Evolutionary conservation across 1,140 invertebrate genomes (phyloP).

Genomic region (Ridgeia piscesae): DNA sequence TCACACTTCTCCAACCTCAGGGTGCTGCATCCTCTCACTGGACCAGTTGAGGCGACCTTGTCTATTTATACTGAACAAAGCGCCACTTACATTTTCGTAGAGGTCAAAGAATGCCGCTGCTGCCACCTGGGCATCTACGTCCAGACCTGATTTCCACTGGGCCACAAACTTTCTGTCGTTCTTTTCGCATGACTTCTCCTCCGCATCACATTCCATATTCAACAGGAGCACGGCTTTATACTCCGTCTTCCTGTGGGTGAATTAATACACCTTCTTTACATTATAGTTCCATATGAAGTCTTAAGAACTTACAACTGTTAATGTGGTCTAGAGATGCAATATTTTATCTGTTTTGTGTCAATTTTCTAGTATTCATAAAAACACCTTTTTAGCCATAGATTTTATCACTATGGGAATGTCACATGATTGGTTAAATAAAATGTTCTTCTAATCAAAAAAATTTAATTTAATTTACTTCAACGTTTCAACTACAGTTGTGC

Average conservation of each 20-base stretch:
- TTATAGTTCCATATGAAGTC: not conserved
- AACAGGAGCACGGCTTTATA: slow-evolving; percentile 74
- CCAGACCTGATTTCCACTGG: not conserved
- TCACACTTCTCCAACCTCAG: not conserved
- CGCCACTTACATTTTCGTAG: slow-evolving; percentile 69
- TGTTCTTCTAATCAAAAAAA: too few species aligned
- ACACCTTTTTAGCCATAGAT: too few species aligned
- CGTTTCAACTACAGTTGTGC: too few species aligned
- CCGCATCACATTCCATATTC: slow-evolving; percentile 69
- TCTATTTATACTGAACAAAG: not conserved
- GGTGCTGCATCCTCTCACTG: not conserved
- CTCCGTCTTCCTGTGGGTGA: slow-evolving; percentile 55
- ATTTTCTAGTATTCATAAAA: too few species aligned
- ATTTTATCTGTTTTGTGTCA: too few species aligned
- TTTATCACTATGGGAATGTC: too few species aligned
- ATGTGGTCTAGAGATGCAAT: too few species aligned
- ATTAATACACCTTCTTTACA: not conserved
- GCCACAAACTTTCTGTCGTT: not conserved
- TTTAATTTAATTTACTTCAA: too few species aligned
- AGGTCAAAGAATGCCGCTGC: slow-evolving; percentile 92
- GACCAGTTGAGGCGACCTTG: not conserved
- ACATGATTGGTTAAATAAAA: too few species aligned
- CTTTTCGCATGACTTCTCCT: slow-evolving; percentile 25
- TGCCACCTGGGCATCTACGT: slow-evolving; percentile 64
- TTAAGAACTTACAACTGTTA: too few species aligned